Evolutionary conservation across 2,888 invertebrate species (phyloP), one percentile per base, ranked within the genome.

Genomic region (Punctoribates punctum): DNA sequence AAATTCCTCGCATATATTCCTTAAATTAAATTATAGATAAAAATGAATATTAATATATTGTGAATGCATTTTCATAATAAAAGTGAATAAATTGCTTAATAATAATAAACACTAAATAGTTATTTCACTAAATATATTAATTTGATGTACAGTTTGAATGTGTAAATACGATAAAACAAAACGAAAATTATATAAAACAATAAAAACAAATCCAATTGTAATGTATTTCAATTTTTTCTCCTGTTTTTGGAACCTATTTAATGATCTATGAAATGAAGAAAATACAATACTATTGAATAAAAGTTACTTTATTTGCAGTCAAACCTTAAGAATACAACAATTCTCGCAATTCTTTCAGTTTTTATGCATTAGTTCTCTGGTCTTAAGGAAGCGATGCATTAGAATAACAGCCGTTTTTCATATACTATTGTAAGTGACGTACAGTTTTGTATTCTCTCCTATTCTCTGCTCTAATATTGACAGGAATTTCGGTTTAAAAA

Each of bases 1-100:
- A 72, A 46, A 72, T 72, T 72, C 72, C 25, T 72, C 13, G 72
- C 25, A 72, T 72, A 42, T 70, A 38, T 42, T 48, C 27, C 46
- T 38, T 38, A 46, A 72, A 72, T 72, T 72, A 46, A 72, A 72
- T 72, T 72, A 72, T 72, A 46, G 72, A 72, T 48, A 23, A 72
- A 46, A 72, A 72, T 67, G 17, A 67, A 67, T 67, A 72, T 72
- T 72, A 72, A 72, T 72, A 72, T 48, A 72, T 48, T 72, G 46
- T 72, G 72, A 72, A 72, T 15, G 46, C 20, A 48, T 72, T 46
- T 25, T 72, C 42, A 67, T 38, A 67, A 38, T 20, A n/a, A 20
- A 67, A 34, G 27, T 67, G 34, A 34, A 34, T 20, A 67, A 38
- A 67, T 67, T 34, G 34, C 15, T 67, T 1, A 27, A 62, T 62